These are phyloP conservation scores for Zelleria hepariella DNA, from an alignment of 2,888 invertebrate species.

Conservation along the genomic window DNA sequence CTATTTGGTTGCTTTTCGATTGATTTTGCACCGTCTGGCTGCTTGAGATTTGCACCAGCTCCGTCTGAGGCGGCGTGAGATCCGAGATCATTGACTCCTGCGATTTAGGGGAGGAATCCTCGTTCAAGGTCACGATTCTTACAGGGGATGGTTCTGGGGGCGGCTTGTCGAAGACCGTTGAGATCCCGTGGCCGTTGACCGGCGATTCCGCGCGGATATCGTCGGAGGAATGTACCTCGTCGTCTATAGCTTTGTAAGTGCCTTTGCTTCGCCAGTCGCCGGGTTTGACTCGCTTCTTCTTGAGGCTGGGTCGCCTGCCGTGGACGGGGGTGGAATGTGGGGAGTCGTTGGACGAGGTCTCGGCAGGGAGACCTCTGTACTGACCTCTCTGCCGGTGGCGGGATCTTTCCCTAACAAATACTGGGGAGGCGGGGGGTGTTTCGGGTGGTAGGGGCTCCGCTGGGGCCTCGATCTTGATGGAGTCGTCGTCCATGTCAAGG, in stretches of 20 bases:
- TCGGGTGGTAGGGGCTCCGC: constrained; percentile 3
- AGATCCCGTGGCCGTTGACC: constrained; percentile 8
- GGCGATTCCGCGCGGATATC: constrained; percentile 18
- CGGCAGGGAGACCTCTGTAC: constrained; percentile 18
- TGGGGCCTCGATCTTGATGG: constrained; percentile 53
- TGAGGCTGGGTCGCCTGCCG: constrained; percentile 43
- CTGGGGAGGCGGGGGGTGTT: constrained; percentile 3
- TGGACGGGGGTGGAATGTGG: constrained; percentile 71
- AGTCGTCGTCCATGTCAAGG: constrained; percentile 64
- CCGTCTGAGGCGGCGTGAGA: background rate
- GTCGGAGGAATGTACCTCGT: constrained; percentile 51
- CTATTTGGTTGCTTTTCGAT: background rate
- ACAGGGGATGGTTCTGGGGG: constrained; percentile 6
- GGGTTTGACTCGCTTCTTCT: constrained; percentile 53
- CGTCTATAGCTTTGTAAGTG: constrained; percentile 50
- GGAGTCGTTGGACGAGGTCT: constrained; percentile 33
- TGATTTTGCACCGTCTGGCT: constrained; percentile 1
- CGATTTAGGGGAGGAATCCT: background rate
- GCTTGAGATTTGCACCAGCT: background rate
- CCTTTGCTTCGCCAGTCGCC: constrained; percentile 47
- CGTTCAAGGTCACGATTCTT: background rate
- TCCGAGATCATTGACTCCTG: background rate
- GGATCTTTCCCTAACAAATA: constrained; percentile 16
- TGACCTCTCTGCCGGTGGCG: constrained; percentile 12
- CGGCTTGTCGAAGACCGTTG: constrained; percentile 19